Base-by-base conservation (phyloP, 2,888 invertebrate genomes). In the Philonicus albiceps region DNA sequence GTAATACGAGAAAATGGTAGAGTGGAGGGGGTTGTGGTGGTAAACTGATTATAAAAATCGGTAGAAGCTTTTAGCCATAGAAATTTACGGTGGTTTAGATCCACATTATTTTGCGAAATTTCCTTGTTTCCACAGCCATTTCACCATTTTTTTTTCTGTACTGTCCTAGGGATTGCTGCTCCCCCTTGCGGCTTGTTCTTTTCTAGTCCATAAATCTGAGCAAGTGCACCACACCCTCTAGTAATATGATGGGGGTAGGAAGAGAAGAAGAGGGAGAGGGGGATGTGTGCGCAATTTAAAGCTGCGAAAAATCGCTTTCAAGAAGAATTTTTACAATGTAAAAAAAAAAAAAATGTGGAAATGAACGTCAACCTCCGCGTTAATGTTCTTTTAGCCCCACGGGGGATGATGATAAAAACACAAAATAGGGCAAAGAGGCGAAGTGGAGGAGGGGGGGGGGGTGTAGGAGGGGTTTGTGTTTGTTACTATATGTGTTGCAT, bases 11-110 rank as follows among this genome's bases (percentile, higher is more conserved):
- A 13, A 13, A 43, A 43, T 43, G 40, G 40, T 43, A n/a, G 34
- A 34, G 16, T 40, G 75, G n/a, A 43, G 76, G 43, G 22, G n/a
- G 3, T 22, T 22, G 22, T 22, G 64, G 76, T 34, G 37, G 76
- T 76, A 76, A 76, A 76, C 76, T 76, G 76, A 76, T 76, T 76
- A 76, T 37, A 76, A 76, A 76, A 76, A 76, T 22, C 40, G 40
- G 37, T 78, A 27, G 49, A 78, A 78, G 78, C 43, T 78, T 78
- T 78, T 78, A 78, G 30, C 49, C 27, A 30, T 43, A 43, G 40
- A 78, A 78, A 78, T 78, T 78, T 78, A 76, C 78, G 78, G 27
- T 78, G 78, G 43, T 49, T 27, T 78, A 78, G 49, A 78, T 78
- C 49, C 49, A 64, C 64, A 64, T 64, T 64, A 64, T 19, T 78